Base-by-base conservation (phyloP, 2,888 invertebrate genomes). In the Chloroclysta siterata region DNA sequence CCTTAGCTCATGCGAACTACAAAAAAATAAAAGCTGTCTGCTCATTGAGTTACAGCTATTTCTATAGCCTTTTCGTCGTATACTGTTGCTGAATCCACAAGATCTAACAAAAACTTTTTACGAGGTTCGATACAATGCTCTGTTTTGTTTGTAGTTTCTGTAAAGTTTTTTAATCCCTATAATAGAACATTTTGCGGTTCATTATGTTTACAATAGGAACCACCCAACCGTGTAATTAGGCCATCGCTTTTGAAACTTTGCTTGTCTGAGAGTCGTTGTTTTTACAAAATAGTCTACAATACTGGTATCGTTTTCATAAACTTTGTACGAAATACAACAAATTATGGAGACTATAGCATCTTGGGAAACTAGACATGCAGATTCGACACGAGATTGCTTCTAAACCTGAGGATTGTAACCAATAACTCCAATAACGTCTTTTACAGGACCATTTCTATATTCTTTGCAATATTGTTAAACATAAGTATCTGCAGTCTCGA, bases 141-240 rank as follows among this genome's bases (percentile, higher is more conserved):
- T 54, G 50, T 51, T 58, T 61, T 65, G 64, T 55, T 60, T 47
- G 51, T 39, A 51, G 65, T 52, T 52, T 46, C 53, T 53, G 51
- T 50, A 28, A 51, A 51, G 58, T 55, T 65, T 65, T 65, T 65
- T 53, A 53, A 57, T 53, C 48, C 56, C 41, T n/a, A 42, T 66
- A 48, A 55, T 53, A 51, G 36, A 62, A 53, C 56, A 63, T 69
- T 65, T 61, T 60, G 59, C 67, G 68, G 70, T 63, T 67, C 59
- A 62, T 69, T 70, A 68, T 33, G 13, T 41, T 53, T 60, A 70
- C 72, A 70, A 69, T 69, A 51, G 42, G 50, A 58, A 56, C 60
- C 54, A 56, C 51, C 59, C 36, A 41, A 69, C 61, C 70, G 51
- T 70, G 68, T 66, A 70, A 72, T 72, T 69, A 63, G 42, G 57